Conservation (phyloP, 2,888 invertebrate genomes). For the Hirtodrosophila histrioides region DNA sequence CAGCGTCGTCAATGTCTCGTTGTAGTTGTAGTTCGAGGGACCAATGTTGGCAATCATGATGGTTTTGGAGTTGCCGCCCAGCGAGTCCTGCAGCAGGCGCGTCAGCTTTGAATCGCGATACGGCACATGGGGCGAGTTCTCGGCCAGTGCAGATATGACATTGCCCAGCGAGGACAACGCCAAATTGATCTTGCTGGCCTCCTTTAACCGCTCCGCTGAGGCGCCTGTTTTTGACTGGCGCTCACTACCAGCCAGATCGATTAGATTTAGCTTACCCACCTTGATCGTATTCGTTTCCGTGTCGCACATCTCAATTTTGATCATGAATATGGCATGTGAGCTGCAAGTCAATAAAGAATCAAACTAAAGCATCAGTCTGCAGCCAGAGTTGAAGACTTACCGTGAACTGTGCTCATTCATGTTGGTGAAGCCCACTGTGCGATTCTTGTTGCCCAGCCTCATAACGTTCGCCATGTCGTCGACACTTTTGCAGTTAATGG, state of each 20-base stretch:
- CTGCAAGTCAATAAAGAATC: constrained; percentile 82
- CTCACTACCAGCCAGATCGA: constrained; percentile 99
- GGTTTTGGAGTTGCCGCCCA: constrained; percentile 99
- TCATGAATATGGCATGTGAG: constrained; percentile 99
- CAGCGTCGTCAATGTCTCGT: constrained; percentile 98
- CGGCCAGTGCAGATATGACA: constrained; percentile 98
- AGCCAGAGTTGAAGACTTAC: constrained; percentile 35
- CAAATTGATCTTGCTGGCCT: constrained; percentile 98
- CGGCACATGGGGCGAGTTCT: constrained; percentile 97
- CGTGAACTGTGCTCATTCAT: constrained; percentile 99
- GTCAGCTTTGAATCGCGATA: constrained; percentile 99
- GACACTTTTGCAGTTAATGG: constrained; percentile 96
- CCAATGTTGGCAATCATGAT: constrained; percentile 99
- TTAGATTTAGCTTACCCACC: constrained; percentile 97
- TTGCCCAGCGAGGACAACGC: constrained; percentile 98
- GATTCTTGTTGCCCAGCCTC: constrained; percentile 95
- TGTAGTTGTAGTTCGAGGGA: constrained; percentile 98
- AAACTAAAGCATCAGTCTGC: no score
- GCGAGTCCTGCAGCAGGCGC: constrained; percentile 96
- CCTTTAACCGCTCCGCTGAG: constrained; percentile 95
- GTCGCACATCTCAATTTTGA: constrained; percentile 97
- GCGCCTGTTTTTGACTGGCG: constrained; percentile 98
- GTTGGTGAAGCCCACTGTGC: constrained; percentile 97
- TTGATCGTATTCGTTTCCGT: constrained; percentile 87
- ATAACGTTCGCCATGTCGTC: constrained; percentile 97